Conservation (phyloP, 1,140 invertebrate species). For the Armadillidium nasatum region DNA sequence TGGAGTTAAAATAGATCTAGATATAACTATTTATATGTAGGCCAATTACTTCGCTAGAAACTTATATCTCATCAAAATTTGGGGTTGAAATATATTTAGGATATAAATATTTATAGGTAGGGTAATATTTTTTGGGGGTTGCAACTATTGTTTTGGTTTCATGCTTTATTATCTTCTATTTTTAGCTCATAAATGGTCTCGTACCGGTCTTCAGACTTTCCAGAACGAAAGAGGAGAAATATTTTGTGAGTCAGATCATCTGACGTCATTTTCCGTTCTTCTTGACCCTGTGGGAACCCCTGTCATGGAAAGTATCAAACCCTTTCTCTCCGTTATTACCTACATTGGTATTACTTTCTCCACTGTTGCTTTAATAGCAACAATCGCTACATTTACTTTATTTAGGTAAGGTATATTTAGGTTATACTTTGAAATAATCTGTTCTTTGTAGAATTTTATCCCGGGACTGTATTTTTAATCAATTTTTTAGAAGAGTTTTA, state of each 20-base stretch:
- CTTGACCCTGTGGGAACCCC: constrained; percentile 49
- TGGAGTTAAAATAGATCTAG: too few species aligned
- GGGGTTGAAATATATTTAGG: too few species aligned
- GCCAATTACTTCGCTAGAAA: too few species aligned
- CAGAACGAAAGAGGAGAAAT: constrained; percentile 47
- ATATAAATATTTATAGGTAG: too few species aligned
- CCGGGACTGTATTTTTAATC: too few species aligned
- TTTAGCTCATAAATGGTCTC: constrained; percentile 51
- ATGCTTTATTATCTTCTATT: not conserved
- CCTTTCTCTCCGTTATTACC: constrained; percentile 52
- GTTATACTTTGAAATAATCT: not conserved
- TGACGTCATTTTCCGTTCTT: constrained; percentile 57
- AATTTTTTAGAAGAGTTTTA: too few species aligned
- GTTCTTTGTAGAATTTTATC: too few species aligned
- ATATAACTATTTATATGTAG: too few species aligned
- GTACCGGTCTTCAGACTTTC: constrained; percentile 49
- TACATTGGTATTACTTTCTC: constrained; percentile 54
- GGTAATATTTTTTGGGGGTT: too few species aligned
- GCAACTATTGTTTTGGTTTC: too few species aligned
- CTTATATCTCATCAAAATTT: too few species aligned
- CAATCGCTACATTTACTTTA: constrained; percentile 53
- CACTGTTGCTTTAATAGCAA: constrained; percentile 51
- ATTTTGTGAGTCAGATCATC: constrained; percentile 52
- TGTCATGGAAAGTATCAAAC: constrained; percentile 47
- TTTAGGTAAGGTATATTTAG: constrained; percentile 51